A percentile compares a stretch with the other conserved stretches of the same genome.
Conservation (phyloP, 2,888 invertebrate species). For the Galeopsomyia nigrocyanea region DNA sequence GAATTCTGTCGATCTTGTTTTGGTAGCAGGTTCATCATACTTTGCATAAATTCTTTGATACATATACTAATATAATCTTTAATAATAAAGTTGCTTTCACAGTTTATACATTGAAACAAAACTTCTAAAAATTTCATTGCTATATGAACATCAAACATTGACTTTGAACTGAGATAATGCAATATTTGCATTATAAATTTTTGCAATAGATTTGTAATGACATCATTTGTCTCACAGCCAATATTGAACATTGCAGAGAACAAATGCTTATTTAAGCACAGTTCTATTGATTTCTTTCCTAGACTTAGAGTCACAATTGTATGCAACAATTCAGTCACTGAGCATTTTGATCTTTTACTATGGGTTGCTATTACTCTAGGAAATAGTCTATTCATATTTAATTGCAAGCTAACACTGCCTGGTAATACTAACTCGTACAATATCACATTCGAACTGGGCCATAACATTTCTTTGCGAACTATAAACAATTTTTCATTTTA, state of each 20-base stretch:
- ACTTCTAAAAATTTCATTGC: constrained; percentile 72
- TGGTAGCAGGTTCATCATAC: constrained; percentile 60
- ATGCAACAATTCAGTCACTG: constrained; percentile 80
- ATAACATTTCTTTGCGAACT: no score
- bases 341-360: constrained; percentile 68
- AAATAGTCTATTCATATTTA: no score
- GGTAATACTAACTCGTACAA: no score
- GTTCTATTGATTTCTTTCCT: constrained; percentile 66
- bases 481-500: no score
- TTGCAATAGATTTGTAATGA: constrained; percentile 75
- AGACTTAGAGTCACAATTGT: constrained; percentile 74
- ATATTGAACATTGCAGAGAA: constrained; percentile 73
- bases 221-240: constrained; percentile 77
- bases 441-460: no score
- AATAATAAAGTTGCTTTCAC: constrained; percentile 73
- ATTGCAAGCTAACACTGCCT: no score
- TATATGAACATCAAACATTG: constrained; percentile 62
- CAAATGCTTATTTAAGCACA: constrained; percentile 70
- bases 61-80: constrained; percentile 75
- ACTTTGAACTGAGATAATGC: constrained; percentile 75
- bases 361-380: no score
- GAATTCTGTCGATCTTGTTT: constrained; percentile 65
- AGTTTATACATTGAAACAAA: constrained; percentile 74
- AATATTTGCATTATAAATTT: constrained; percentile 76
- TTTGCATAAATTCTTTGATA: constrained; percentile 75